A percentile compares a stretch with the other conserved stretches of the same genome.
Conservation (phyloP, 2,797 vertebrate species). For the Luscinia megarhynchos region DNA sequence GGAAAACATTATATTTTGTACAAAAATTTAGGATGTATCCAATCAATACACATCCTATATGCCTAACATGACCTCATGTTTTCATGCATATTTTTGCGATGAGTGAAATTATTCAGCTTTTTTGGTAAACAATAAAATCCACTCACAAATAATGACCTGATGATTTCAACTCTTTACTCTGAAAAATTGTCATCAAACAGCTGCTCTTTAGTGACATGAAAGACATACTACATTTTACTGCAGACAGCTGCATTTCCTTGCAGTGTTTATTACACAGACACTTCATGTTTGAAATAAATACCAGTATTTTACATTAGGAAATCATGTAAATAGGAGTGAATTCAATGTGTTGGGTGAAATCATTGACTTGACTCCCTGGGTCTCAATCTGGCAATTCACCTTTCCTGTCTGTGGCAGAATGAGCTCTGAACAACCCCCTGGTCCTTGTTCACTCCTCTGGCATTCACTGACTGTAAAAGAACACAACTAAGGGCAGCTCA, state of each 20-base stretch:
- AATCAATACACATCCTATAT: neutral
- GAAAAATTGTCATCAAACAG: neutral
- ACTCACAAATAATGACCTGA: neutral
- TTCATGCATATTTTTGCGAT: neutral
- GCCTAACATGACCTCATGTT: neutral
- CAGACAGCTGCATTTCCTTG: neutral
- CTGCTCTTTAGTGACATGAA: neutral
- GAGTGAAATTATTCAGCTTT: neutral
- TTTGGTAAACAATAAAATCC: neutral
- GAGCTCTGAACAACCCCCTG: neutral
- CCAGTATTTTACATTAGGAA: neutral
- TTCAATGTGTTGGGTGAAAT: neutral
- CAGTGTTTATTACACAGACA: neutral
- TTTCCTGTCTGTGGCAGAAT: neutral
- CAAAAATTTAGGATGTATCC: neutral
- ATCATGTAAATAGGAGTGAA: neutral
- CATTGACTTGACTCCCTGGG: neutral
- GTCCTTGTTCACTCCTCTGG: neutral
- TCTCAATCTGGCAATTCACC: neutral
- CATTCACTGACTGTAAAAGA: neutral
- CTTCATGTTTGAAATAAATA: constrained; percentile 1
- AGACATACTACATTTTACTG: neutral
- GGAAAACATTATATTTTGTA: neutral
- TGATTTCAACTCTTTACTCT: constrained; percentile 6
- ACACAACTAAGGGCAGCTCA: neutral